Conservation (phyloP, 2,113 vertebrate species). For the Rynchops niger region DNA sequence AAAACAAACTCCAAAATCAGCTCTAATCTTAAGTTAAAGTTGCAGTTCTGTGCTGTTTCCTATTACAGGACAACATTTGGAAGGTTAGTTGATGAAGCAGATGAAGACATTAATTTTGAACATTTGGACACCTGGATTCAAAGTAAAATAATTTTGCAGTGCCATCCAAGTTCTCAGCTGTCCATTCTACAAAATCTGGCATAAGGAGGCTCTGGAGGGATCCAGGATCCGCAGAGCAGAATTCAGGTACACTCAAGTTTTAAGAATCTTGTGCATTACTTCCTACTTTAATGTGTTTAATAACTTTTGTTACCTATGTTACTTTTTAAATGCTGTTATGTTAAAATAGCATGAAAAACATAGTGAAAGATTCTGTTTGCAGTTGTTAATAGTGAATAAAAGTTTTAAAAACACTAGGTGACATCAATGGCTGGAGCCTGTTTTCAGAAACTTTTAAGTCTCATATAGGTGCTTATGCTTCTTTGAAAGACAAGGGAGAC, state of each 20-base stretch:
- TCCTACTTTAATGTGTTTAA: neutral
- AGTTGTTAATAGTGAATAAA: neutral
- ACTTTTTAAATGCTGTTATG: neutral
- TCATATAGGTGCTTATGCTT: neutral
- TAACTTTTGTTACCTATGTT: neutral
- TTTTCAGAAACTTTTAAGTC: neutral
- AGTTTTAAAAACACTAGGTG: neutral
- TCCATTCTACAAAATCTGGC: neutral
- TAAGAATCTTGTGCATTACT: neutral
- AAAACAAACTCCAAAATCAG: neutral
- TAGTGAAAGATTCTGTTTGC: neutral
- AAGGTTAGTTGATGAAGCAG: neutral
- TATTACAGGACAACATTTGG: neutral
- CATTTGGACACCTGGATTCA: neutral
- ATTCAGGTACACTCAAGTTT: slow-evolving; percentile 14
- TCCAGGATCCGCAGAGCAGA: neutral
- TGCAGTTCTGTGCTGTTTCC: neutral
- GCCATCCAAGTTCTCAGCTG: neutral
- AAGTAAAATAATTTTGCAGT: neutral
- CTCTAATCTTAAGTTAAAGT: neutral
- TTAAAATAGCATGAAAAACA: neutral
- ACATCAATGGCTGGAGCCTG: neutral
- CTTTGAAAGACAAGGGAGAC: neutral
- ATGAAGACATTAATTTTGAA: neutral
- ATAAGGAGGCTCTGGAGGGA: neutral